Percentiles rank a stretch among this genome's conserved stretches.
Evolutionary conservation across 2,797 vertebrate species (phyloP).

Genomic region (Melanotaenia nigrans): DNA sequence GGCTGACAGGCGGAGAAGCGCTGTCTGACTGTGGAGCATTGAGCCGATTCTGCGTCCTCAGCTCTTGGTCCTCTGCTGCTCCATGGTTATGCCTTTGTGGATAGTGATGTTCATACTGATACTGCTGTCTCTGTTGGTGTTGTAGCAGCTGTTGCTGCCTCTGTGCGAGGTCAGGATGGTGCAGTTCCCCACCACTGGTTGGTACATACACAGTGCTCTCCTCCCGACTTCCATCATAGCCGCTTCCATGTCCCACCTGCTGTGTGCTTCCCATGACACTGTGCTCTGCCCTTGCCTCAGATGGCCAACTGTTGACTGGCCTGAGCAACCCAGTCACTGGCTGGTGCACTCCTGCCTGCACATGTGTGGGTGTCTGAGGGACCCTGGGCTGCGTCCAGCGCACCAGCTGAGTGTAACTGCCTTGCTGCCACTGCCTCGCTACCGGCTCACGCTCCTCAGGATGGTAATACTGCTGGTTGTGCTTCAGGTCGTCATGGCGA

Average conservation of each 20-base stretch:
- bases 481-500: constrained; percentile 80
- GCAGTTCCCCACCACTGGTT: constrained; percentile 26
- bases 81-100: constrained; percentile 39
- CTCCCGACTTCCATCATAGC: constrained; percentile 61
- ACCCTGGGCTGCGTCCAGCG: constrained; percentile 64
- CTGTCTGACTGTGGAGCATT: constrained; percentile 63
- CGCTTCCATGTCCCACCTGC: constrained; percentile 58
- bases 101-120: constrained; percentile 40
- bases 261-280: constrained; percentile 41
- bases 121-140: constrained; percentile 57
- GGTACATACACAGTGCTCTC: constrained; percentile 31
- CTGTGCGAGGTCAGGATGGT: constrained; percentile 50
- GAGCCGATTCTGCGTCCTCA: constrained; percentile 62
- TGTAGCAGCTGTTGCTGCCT: constrained; percentile 52
- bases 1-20: constrained; percentile 40
- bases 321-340: neutral
- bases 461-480: constrained; percentile 74
- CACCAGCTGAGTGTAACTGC: constrained; percentile 72
- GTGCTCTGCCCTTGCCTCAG: constrained; percentile 57
- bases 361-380: constrained; percentile 50
- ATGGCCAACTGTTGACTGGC: constrained; percentile 38
- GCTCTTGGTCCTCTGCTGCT: constrained; percentile 30
- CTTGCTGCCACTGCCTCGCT: constrained; percentile 71
- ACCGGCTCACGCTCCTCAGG: constrained; percentile 68
- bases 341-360: constrained; percentile 37